A percentile compares a stretch with the other conserved stretches of the same genome.
Evolutionary conservation across 2,888 invertebrate species (phyloP).

Genomic region (Diaprepes abbreviatus): DNA sequence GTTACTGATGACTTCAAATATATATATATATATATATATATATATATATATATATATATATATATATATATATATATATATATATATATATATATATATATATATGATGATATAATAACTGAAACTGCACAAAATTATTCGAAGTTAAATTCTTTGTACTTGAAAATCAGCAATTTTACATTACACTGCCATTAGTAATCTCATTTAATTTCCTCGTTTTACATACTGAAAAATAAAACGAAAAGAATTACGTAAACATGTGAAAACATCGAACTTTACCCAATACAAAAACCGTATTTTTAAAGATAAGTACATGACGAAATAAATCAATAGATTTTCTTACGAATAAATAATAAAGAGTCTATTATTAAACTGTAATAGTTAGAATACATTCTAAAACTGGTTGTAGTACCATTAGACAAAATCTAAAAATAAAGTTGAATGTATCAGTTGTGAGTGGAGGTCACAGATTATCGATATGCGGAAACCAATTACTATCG

Average conservation of each 20-base stretch:
- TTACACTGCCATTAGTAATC: not conserved
- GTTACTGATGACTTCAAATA: no score
- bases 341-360: constrained; percentile 3
- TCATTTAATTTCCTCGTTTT: not conserved
- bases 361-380: not conserved
- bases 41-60: no score
- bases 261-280: not conserved
- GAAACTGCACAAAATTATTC: no score
- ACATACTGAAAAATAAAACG: not conserved
- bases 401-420: constrained; percentile 2
- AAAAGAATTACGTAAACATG: not conserved
- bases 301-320: not conserved
- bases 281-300: not conserved
- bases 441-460: no score
- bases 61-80: no score
- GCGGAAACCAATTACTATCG: no score
- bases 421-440: constrained; percentile 1
- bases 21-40: no score
- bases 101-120: no score
- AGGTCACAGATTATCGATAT: no score
- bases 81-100: no score
- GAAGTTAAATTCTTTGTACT: not conserved
- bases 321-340: not conserved
- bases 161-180: not conserved
- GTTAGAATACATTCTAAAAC: not conserved